A percentile compares a stretch with the other conserved stretches of the same genome.
These are phyloP conservation scores for Dolomedes plantarius DNA, from an alignment of 2,888 invertebrate genomes.

Conservation along the genomic window DNA sequence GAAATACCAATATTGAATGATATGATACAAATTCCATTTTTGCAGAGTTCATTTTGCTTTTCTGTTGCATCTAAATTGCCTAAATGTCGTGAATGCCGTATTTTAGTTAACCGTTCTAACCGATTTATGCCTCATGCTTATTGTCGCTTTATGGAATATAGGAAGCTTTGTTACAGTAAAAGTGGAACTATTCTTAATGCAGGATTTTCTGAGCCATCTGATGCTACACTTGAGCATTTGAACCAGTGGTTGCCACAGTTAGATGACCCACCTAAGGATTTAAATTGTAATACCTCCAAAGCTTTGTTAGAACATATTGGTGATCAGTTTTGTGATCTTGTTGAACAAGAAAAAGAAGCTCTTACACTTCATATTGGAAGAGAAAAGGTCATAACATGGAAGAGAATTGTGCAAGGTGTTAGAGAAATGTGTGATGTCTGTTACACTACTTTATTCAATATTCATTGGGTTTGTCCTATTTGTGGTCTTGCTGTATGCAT, in stretches of 20 bases:
- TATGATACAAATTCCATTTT: constrained; percentile 81
- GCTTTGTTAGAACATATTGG: constrained; percentile 89
- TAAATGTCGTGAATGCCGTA: constrained; percentile 95
- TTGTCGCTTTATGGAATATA: constrained; percentile 96
- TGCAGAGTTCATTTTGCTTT: constrained; percentile 90
- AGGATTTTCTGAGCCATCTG: constrained; percentile 93
- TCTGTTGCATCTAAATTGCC: constrained; percentile 89
- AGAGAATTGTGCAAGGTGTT: constrained; percentile 94
- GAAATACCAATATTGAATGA: neutral
- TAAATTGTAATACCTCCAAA: constrained; percentile 90
- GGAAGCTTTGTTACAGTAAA: constrained; percentile 91
- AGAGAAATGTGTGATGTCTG: constrained; percentile 99
- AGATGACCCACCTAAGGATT: constrained; percentile 81
- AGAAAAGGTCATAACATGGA: constrained; percentile 89
- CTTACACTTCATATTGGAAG: constrained; percentile 65
- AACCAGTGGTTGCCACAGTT: constrained; percentile 89
- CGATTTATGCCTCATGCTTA: constrained; percentile 84
- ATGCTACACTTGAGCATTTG: constrained; percentile 82
- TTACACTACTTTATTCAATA: constrained; percentile 97
- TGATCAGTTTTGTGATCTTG: constrained; percentile 95
- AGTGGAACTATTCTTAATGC: constrained; percentile 90
- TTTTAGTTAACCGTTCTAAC: constrained; percentile 88
- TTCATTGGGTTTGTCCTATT: constrained; percentile 97
- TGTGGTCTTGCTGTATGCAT: constrained; percentile 98
- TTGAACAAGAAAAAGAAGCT: constrained; percentile 91